Conservation (phyloP, 2,888 invertebrate genomes). For the Cryptocephalus primarius region DNA sequence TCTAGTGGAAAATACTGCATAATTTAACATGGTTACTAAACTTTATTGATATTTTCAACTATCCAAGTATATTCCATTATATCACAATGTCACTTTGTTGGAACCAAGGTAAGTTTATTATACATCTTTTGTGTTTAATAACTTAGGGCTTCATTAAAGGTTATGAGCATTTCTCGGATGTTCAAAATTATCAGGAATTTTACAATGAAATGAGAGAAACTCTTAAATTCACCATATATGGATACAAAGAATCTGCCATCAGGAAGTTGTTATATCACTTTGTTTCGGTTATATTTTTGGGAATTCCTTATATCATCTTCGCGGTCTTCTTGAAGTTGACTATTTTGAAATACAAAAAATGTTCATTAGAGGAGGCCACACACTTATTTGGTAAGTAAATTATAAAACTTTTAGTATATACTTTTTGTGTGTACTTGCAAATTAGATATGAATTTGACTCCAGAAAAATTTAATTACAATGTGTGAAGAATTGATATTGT, state of each 20-base stretch:
- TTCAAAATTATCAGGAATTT: neutral
- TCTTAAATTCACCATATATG: neutral
- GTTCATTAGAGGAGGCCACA: constrained; percentile 3
- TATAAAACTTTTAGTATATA: too few species aligned
- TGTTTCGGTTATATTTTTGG: constrained; percentile 4
- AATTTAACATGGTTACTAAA: too few species aligned
- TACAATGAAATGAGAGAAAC: neutral
- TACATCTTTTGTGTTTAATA: too few species aligned
- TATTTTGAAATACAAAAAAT: constrained; percentile 4
- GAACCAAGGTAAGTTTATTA: too few species aligned
- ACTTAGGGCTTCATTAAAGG: too few species aligned
- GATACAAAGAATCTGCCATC: neutral
- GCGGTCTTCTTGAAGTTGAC: constrained; percentile 4
- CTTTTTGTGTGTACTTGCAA: too few species aligned
- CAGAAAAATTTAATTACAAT: neutral
- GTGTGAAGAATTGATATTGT: neutral
- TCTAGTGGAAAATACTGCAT: too few species aligned
- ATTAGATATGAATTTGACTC: neutral
- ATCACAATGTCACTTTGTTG: too few species aligned
- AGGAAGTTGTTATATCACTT: neutral
- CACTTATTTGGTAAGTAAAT: constrained; percentile 5
- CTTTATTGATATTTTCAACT: too few species aligned
- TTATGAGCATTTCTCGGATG: too few species aligned
- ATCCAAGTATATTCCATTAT: too few species aligned
- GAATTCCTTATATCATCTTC: constrained; percentile 9